Evolutionary conservation across 2,113 vertebrate genomes (phyloP), one percentile per base, ranked within the genome.

Genomic region (Perognathus longimembris): DNA sequence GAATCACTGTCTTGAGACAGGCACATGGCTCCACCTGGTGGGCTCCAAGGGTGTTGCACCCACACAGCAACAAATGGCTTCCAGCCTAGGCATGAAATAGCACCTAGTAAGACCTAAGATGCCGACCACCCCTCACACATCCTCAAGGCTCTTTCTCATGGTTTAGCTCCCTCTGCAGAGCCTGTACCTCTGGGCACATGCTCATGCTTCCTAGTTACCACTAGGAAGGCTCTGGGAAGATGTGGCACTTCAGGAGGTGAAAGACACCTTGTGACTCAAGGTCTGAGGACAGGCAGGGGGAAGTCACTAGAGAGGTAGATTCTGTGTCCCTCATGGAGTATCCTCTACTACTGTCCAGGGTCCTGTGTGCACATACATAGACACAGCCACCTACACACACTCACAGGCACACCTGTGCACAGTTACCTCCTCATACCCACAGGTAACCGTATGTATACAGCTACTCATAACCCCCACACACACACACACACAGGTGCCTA

Each of bases 21-120:
- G 45, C 63, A 12, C 0, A 6, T 42, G 57, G 96, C 96, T 90
- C 95, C 96, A 1, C 89, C 96, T 95, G 73, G 89, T 95, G 96
- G 82, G 26, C 2, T 12, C 12, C 24, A 1, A 38, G 73, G 50
- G 64, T 74, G 40, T 88, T 94, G 79, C 92, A 91, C 0, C 26
- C 64, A 21, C 21, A 9, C 1, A 22, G 45, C 59, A 24, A 61
- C 24, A 61, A 61, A 61, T 61, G 59, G 59, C 75, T 88, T 73
- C 1, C 0, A 78, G 34, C 78, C 45, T 42, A 17, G 32, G 50
- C 11, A 54, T 54, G 50, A 54, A 15, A 54, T 54, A 54, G 50
- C 50, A 54, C 50, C 50, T 54, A 54, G 50, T 54, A 54, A 17
- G 50, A 54, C 50, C 69, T 17, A 2, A 11, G 1, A 42, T 42